Evolutionary conservation across 2,888 invertebrate species (phyloP), one percentile per base, ranked within the genome.

Genomic region (Apodemia zela): DNA sequence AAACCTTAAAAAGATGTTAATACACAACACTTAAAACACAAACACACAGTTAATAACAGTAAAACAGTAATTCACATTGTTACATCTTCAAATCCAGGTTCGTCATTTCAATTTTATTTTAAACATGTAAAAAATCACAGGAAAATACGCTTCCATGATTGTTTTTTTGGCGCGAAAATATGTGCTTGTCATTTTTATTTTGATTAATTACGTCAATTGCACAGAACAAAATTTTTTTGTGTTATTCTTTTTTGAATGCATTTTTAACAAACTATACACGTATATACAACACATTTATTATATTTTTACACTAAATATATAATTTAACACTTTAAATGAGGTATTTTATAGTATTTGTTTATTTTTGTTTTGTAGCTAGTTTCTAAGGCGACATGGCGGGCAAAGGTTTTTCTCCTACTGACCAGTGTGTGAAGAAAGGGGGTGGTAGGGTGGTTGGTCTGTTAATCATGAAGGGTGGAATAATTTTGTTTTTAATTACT

Each of bases 81-180:
- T 71, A 78, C 77, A 66, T 69, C 63, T 64, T 67, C 69, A 67
- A 66, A 67, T 71, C 58, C 65, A 73, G 72, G 70, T 79, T 81
- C 82, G 81, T 90, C 89, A 89, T 90, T 90, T 90, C 85, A 89
- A 84, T 80, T 90, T 90, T 69, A 89, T 90, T 88, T 90, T 90
- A 71, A 90, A 89, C 71, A 89, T 79, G 73, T 84, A 87, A 72
- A 84, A 89, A 60, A 85, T 82, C 70, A 85, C 82, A 66, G 82
- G 80, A 68, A 81, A 77, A 59, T 75, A 67, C 60, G 78, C 81
- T 72, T 79, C 82, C 85, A 87, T 85, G 69, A 78, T 85, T 68
- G 81, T 76, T 79, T 86, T 87, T 87, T 83, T 88, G 85, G 88
- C 89, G 89, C 87, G 85, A 84, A 89, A 85, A 77, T 73, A 74